Base-by-base conservation (phyloP, 2,797 vertebrate species). In the Danionella dracula region DNA sequence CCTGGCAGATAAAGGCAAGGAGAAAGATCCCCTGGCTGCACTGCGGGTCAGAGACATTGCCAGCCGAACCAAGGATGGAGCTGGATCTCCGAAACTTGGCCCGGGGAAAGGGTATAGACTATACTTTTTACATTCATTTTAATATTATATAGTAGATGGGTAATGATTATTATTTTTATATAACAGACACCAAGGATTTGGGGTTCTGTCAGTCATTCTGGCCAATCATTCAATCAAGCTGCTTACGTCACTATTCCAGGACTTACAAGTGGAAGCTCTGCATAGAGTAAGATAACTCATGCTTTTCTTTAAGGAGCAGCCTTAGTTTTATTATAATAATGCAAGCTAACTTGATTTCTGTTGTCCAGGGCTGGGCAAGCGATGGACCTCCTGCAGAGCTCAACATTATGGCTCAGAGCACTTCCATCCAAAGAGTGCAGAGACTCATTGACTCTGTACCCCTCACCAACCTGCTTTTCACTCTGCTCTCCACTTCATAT, bases 1-100 rank as follows among this genome's bases (percentile, higher is more conserved):
- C 13, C 82, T 99, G 85, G 97, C 97, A 13, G 97, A 99, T 78
- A 99, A 98, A 82, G 97, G 97, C 2, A 99, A 98, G 77, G 97
- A 99, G 82, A 99, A 99, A 69, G 97, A 99, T 75, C 97, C 97
- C 0, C 65, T 99, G 83, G 97, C 97, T 38, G 96, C 97, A 5
- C 91, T 99, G 48, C 90, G 97, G 0, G 97, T 99, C 62, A 85
- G 95, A 64, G 96, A 99, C 77, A 97, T 97, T 44, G 92, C 93
- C 54, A 86, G 93, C 63, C 94, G 97, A 15, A 91, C 93, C 2
- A 99, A 98, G 73, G 97, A 99, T 27, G 94, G 94, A 0, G 94
- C 93, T 31, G 96, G 97, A 48, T 99, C 97, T n/a, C 97, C 97
- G 55, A 99, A 99, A 80, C 88, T 99, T 65, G 94, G 93, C 45